phyloP scores from a whole-genome alignment of 2,113 vertebrate genomes.

The Myrmecobius fasciatus region DNA sequence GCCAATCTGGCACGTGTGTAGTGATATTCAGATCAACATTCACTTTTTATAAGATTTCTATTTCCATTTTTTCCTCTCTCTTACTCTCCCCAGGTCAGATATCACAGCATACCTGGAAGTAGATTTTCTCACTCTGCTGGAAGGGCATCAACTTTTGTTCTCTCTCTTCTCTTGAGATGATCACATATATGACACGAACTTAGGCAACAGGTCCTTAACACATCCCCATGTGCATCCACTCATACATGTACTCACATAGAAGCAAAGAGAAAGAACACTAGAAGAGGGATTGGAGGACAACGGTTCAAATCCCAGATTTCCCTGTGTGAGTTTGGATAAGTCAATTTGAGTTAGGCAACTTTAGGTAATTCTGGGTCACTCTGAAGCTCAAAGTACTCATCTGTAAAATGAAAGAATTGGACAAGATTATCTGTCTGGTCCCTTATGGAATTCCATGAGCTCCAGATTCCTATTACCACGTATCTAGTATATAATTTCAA shows the following conservation, averaged over 20 bases:
- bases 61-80: no score
- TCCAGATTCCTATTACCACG: background rate
- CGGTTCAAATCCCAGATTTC: background rate
- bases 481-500: background rate
- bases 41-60: no score
- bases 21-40: no score
- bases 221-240: background rate
- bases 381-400: background rate
- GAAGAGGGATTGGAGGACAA: background rate
- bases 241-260: background rate
- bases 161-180: conserved; percentile 90
- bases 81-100: conserved; percentile 89
- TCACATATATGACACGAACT: conserved; percentile 84
- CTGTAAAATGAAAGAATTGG: background rate
- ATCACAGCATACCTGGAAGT: conserved; percentile 91
- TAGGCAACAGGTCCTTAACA: background rate
- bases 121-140: conserved; percentile 92
- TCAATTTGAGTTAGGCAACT: background rate
- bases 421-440: background rate
- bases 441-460: background rate
- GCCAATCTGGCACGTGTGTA: no score
- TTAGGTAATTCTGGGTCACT: background rate
- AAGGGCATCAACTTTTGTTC: conserved; percentile 95
- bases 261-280: background rate
- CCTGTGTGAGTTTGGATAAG: background rate